Conservation (phyloP, 1,140 invertebrate species). For the Ruditapes philippinarum region DNA sequence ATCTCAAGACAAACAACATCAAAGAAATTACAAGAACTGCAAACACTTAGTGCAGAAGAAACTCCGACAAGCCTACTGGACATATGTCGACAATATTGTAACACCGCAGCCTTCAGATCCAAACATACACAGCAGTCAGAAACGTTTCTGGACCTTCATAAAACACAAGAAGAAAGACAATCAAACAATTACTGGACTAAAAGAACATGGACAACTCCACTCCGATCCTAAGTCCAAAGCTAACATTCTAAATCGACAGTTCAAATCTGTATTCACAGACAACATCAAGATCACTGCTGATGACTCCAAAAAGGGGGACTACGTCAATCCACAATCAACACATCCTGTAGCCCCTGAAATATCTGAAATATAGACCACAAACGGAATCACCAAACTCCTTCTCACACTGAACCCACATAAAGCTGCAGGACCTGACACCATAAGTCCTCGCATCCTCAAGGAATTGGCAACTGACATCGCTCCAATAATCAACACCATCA, state of each 20-base stretch:
- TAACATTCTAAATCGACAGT: constrained; percentile 50
- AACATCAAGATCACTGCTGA: not conserved
- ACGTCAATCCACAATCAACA: not conserved
- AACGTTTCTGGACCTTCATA: not conserved
- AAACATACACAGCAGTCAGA: not conserved
- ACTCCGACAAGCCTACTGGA: constrained; percentile 53
- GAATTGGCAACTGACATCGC: not conserved
- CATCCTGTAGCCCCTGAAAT: not conserved
- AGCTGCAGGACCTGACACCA: constrained; percentile 18
- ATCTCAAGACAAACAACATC: not conserved
- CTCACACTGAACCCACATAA: not conserved
- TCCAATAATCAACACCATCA: constrained; percentile 18
- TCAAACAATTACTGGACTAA: not conserved
- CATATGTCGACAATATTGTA: constrained; percentile 58
- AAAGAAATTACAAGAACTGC: constrained; percentile 37
- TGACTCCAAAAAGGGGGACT: not conserved
- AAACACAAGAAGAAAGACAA: not conserved
- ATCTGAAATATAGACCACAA: constrained; percentile 28
- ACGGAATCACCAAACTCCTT: constrained; percentile 22
- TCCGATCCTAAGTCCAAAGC: constrained; percentile 25
- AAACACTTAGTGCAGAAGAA: constrained; percentile 21
- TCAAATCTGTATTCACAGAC: constrained; percentile 36
- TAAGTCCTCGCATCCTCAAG: not conserved
- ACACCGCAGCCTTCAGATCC: not conserved
- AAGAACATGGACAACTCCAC: not conserved